Base-by-base conservation (phyloP, 2,888 invertebrate genomes). In the Lochmaea crataegi region DNA sequence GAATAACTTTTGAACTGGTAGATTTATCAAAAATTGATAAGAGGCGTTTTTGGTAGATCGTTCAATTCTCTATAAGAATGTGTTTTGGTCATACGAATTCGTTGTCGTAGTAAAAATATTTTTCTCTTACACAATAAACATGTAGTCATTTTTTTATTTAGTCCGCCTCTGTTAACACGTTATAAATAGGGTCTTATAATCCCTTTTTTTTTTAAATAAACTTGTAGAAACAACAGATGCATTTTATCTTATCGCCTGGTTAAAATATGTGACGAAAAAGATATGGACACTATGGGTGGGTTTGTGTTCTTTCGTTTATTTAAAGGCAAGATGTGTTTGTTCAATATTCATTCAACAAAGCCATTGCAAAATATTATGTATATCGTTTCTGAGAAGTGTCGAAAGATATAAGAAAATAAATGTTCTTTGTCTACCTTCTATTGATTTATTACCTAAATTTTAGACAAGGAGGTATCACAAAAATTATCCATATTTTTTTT, bases 211-310 rank as follows among this genome's bases (percentile, higher is more conserved):
- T 63, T 41, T 63, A 63, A 63, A 63, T 63, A 63, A 63, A 63
- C 58, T 68, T 45, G 42, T 42, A 68, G 68, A 68, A 68, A 68
- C 68, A 68, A 68, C 68, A 68, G 68, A 68, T 68, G 68, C 60
- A 60, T 68, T 45, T 68, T 68, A 68, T 68, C 68, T 68, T 68
- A 68, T 68, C 68, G 58, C 16, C 14, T 61, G 51, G 60, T 68
- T 60, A 68, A 68, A 68, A 68, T 68, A 26, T 61, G 48, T 68
- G 60, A 68, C 66, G 57, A 66, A 66, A 66, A 66, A 68, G 60
- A 68, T 61, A 68, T 26, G 60, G 42, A 16, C 48, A 26, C 60
- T 58, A 68, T 68, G 68, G 68, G 60, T 68, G 68, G 68, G 61
- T 60, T 61, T 68, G 68, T 68, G 51, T 56, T 68, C 32, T 60